These are phyloP conservation scores for Rutpela maculata DNA, from an alignment of 2,888 invertebrate genomes.

Conservation along the genomic window DNA sequence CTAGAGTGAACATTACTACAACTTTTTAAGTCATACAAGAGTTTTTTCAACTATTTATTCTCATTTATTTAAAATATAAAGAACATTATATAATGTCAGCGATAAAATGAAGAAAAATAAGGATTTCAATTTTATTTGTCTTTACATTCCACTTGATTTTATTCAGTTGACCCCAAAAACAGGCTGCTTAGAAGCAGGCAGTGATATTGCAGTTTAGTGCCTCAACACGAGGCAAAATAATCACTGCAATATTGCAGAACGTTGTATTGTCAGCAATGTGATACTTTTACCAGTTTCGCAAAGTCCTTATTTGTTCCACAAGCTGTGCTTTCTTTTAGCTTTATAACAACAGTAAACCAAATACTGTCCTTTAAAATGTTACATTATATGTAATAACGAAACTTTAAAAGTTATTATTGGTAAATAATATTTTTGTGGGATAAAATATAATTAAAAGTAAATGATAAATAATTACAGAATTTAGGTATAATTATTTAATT, in stretches of 20 bases:
- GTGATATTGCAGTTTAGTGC: conserved; percentile 63
- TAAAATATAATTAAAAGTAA: too few relatives aligned
- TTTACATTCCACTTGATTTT: conserved; percentile 29
- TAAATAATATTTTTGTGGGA: too few relatives aligned
- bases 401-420: background rate
- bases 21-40: too few relatives aligned
- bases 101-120: background rate
- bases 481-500: too few relatives aligned
- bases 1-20: too few relatives aligned
- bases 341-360: conserved; percentile 5
- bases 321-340: conserved; percentile 22
- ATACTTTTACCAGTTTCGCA: conserved; percentile 36
- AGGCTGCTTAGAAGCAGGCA: conserved; percentile 44
- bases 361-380: background rate
- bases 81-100: too few relatives aligned
- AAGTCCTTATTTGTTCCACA: conserved; percentile 30
- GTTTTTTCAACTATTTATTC: too few relatives aligned
- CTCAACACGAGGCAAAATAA: conserved; percentile 67
- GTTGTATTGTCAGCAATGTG: conserved; percentile 59
- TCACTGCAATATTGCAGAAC: conserved; percentile 68
- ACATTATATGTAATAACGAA: conserved; percentile 2
- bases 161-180: conserved; percentile 47
- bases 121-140: background rate
- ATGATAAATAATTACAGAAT: too few relatives aligned
- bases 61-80: too few relatives aligned